A percentile compares a stretch with the other conserved stretches of the same genome.
These are phyloP conservation scores for Xylocopa sonorina DNA, from an alignment of 1,140 invertebrate species.

Conservation along the genomic window DNA sequence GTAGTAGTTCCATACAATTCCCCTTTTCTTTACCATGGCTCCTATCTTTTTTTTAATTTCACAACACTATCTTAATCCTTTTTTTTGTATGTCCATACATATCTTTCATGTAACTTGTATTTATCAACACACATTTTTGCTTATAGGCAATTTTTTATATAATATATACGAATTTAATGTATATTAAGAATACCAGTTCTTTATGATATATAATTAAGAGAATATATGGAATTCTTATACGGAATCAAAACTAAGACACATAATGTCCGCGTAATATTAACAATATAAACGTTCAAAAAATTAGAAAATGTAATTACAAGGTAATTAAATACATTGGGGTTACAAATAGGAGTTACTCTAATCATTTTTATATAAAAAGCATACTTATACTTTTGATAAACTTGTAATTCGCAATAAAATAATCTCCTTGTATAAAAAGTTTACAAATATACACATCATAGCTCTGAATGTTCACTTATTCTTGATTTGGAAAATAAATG, in stretches of 20 bases:
- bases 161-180: neutral
- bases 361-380: no score
- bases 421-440: neutral
- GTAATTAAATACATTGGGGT: no score
- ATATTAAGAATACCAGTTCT: neutral
- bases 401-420: neutral
- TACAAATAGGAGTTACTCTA: no score
- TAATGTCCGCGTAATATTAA: neutral
- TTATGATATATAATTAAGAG: neutral
- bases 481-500: neutral
- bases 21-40: conserved; percentile 74
- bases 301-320: neutral
- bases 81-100: no score
- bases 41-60: neutral
- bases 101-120: neutral
- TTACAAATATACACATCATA: neutral
- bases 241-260: conserved; percentile 25
- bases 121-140: neutral
- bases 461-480: neutral
- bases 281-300: neutral
- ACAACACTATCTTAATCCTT: neutral
- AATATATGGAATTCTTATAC: neutral
- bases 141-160: neutral
- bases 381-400: neutral
- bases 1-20: conserved; percentile 76